Conservation (phyloP, 2,113 vertebrate genomes). For the Brachionichthys hirsutus region DNA sequence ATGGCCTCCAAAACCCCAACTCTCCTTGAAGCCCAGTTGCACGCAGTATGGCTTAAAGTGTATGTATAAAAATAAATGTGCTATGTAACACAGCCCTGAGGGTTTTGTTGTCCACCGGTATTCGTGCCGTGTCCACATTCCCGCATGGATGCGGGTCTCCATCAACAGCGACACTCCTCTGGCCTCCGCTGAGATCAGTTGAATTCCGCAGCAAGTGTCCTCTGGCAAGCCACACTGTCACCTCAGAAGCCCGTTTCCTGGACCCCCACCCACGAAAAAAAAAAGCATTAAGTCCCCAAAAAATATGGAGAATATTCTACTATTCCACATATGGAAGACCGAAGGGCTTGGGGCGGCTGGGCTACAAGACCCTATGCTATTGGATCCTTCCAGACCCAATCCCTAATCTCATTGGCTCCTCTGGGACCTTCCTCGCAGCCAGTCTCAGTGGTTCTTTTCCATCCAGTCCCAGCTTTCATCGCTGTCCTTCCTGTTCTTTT, state of each 20-base stretch:
- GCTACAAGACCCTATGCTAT: slow-evolving; percentile 75
- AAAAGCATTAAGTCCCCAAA: slow-evolving; percentile 83
- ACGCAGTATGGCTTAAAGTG: slow-evolving; percentile 87
- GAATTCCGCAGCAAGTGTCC: slow-evolving; percentile 74
- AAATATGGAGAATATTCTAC: slow-evolving; percentile 98
- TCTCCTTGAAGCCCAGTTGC: slow-evolving; percentile 81
- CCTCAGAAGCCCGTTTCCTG: slow-evolving; percentile 77
- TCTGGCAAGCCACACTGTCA: slow-evolving; percentile 78
- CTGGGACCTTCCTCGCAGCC: slow-evolving; percentile 79
- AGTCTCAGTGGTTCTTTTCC: slow-evolving; percentile 90
- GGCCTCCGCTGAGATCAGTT: slow-evolving; percentile 70
- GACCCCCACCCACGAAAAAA: slow-evolving; percentile 80
- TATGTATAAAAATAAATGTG: slow-evolving; percentile 96
- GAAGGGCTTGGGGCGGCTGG: slow-evolving; percentile 78
- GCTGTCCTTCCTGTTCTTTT: slow-evolving; percentile 95
- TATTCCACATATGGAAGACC: slow-evolving; percentile 99
- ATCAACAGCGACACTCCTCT: slow-evolving; percentile 72
- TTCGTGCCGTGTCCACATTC: slow-evolving; percentile 83
- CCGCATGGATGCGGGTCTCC: slow-evolving; percentile 75
- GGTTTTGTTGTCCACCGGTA: slow-evolving; percentile 82
- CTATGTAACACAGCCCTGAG: slow-evolving; percentile 91
- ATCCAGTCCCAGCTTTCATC: slow-evolving; percentile 98
- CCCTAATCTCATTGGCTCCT: slow-evolving; percentile 84
- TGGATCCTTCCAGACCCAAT: slow-evolving; percentile 67
- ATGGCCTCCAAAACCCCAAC: slow-evolving; percentile 81